Conservation (phyloP, 2,797 vertebrate species). For the Argyrosomus regius region DNA sequence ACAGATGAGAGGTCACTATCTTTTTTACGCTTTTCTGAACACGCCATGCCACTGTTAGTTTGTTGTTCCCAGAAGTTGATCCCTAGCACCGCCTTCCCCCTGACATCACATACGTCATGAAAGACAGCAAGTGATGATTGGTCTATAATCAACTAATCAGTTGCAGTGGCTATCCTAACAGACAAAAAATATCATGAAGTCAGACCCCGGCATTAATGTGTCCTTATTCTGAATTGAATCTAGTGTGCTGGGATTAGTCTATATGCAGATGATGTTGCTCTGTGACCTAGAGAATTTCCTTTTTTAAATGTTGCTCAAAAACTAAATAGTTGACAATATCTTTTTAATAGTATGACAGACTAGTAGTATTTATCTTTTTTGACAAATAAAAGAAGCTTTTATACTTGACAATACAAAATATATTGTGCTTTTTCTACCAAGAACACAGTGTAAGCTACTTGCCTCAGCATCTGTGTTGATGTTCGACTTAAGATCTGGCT, state of each 20-base stretch:
- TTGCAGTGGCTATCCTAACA: too few relatives aligned
- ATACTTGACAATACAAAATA: not conserved
- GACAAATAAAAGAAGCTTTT: not conserved
- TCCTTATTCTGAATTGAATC: not conserved
- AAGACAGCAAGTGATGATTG: not conserved
- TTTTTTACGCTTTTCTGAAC: too few relatives aligned
- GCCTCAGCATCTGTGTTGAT: not conserved
- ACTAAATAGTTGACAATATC: not conserved
- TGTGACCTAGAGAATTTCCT: not conserved
- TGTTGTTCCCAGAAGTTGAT: too few relatives aligned
- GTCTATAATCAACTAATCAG: too few relatives aligned
- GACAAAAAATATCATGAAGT: too few relatives aligned
- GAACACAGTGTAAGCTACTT: not conserved
- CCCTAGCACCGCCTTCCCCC: too few relatives aligned
- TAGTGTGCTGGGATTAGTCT: not conserved
- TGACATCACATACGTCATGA: not conserved
- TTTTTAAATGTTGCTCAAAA: not conserved
- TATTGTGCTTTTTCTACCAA: not conserved
- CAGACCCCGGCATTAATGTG: too few relatives aligned
- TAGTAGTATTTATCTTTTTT: not conserved
- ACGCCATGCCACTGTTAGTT: too few relatives aligned
- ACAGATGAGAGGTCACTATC: too few relatives aligned
- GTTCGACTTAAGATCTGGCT: not conserved
- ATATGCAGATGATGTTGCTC: slow-evolving; percentile 23
- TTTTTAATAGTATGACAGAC: not conserved